phyloP scores from a whole-genome alignment of 1,140 invertebrate species.

The Heliconius nattereri region DNA sequence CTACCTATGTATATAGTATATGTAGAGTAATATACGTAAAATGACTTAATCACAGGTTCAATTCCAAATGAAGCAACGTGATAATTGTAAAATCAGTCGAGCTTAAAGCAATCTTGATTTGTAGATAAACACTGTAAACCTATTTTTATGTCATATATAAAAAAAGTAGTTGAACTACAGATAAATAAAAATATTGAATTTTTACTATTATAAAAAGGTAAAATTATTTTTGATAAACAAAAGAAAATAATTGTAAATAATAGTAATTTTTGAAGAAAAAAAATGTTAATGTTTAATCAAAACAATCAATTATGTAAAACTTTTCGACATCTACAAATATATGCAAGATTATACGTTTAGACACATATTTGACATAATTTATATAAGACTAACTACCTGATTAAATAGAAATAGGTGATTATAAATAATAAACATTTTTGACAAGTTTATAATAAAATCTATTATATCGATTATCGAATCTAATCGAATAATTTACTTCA shows the following conservation, averaged over 20 bases:
- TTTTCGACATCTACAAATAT: neutral
- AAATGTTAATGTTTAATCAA: too few species aligned
- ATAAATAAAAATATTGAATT: neutral
- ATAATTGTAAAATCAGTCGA: constrained; percentile 47
- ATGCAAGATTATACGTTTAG: neutral
- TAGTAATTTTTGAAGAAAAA: too few species aligned
- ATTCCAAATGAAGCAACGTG: constrained; percentile 26
- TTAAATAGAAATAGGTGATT: neutral
- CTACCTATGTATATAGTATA: constrained; percentile 23
- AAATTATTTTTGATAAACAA: too few species aligned
- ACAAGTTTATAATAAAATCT: too few species aligned
- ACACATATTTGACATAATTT: neutral
- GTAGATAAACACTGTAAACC: neutral
- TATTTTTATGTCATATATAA: neutral
- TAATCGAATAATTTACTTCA: neutral
- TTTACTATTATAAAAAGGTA: too few species aligned
- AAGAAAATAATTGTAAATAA: too few species aligned
- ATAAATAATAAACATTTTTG: neutral
- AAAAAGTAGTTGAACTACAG: neutral
- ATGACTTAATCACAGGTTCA: constrained; percentile 27
- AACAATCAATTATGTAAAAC: too few species aligned
- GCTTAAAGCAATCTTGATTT: constrained; percentile 19
- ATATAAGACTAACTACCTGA: neutral
- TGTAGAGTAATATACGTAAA: neutral
- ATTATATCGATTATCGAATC: neutral